Percentiles rank a stretch among this genome's conserved stretches.
phyloP scores from a whole-genome alignment of 2,113 vertebrate species.

The Pedetes capensis region DNA sequence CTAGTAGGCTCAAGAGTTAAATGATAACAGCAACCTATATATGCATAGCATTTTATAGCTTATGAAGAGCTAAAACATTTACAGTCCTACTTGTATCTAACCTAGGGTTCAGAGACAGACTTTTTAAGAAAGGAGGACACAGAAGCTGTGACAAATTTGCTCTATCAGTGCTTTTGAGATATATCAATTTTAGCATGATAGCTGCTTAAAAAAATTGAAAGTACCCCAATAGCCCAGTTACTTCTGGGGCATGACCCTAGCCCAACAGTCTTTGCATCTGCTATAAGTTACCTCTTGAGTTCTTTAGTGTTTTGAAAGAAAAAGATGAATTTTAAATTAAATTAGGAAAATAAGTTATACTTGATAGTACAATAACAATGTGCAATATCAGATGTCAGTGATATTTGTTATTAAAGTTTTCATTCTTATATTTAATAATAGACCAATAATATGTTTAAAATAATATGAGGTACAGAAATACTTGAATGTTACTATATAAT shows the following conservation, averaged over 20 bases:
- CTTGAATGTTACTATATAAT: not conserved
- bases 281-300: not conserved
- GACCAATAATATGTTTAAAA: not conserved
- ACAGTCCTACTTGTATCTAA: constrained; percentile 1
- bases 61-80: not conserved
- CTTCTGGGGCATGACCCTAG: not conserved
- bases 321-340: constrained; percentile 38
- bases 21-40: not conserved
- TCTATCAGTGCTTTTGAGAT: constrained; percentile 14
- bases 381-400: not conserved
- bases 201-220: constrained; percentile 23
- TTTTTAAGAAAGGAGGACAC: constrained; percentile 12
- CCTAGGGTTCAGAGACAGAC: not conserved
- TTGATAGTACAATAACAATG: not conserved
- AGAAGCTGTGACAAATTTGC: not conserved
- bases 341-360: constrained; percentile 10
- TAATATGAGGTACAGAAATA: not conserved
- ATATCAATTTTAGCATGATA: not conserved
- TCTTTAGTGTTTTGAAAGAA: not conserved
- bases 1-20: not conserved
- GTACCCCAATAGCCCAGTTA: not conserved
- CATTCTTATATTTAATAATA: not conserved
- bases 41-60: not conserved
- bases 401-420: constrained; percentile 6
- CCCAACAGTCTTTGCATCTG: not conserved